These are phyloP conservation scores for Trichoplusia ni DNA, from an alignment of 1,140 invertebrate species.

Conservation along the genomic window DNA sequence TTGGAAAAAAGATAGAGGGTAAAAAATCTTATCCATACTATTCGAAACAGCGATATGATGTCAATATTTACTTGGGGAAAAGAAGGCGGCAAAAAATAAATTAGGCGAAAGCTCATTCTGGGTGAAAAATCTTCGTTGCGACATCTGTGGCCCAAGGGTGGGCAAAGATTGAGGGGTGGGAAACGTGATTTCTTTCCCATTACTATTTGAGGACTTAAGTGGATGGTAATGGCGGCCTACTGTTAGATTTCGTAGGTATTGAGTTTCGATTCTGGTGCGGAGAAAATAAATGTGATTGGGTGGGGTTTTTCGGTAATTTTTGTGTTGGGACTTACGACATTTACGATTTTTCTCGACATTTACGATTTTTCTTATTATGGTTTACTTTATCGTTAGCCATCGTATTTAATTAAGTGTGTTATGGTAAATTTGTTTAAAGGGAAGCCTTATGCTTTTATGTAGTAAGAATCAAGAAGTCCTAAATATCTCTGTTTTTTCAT, in stretches of 20 bases:
- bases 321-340: not conserved
- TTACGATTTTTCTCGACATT: too few species aligned
- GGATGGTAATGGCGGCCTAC: conserved; percentile 2
- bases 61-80: conserved; percentile 78
- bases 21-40: conserved; percentile 57
- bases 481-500: too few species aligned
- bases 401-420: too few species aligned
- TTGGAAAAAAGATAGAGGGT: conserved; percentile 12
- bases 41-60: conserved; percentile 42
- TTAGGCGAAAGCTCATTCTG: conserved; percentile 79
- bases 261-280: not conserved
- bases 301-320: not conserved
- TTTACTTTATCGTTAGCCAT: too few species aligned
- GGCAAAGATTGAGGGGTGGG: conserved; percentile 36
- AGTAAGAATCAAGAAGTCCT: too few species aligned
- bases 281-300: not conserved
- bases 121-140: conserved; percentile 67
- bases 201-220: conserved; percentile 53
- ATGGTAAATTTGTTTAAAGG: too few species aligned
- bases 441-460: too few species aligned
- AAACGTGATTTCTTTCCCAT: conserved; percentile 60
- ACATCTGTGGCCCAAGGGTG: conserved; percentile 71
- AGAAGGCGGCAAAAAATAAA: conserved; percentile 81
- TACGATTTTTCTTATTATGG: too few species aligned
- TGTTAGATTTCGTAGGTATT: conserved; percentile 4